Base-by-base conservation (phyloP, 2,113 vertebrate genomes). In the Choloepus hoffmanni region DNA sequence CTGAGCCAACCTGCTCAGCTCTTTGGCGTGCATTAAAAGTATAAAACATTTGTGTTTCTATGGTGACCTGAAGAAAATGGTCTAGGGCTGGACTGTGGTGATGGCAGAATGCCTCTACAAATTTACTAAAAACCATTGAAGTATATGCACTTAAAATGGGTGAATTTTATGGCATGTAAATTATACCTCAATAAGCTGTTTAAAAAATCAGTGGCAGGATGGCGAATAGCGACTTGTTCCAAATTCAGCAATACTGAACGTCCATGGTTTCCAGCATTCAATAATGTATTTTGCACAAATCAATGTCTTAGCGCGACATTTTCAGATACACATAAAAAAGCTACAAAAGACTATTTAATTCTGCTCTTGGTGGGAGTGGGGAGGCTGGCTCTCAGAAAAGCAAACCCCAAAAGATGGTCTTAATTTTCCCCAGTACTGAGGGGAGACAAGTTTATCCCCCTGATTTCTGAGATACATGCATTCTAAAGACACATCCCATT, bases 201-300 rank as follows among this genome's bases (percentile, higher is more conserved):
- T 10, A 53, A 53, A 53, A 53, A 53, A 53, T 12, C 50, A 53
- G 10, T 53, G 58, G 50, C 16, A 4, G 3, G 5, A 11, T 8
- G 19, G n/a, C 23, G 50, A 43, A 58, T 0, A 1, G 8, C 11
- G 7, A n/a, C 11, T 43, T 13, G 24, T 8, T 58, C n/a, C 50
- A 0, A 3, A 2, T 11, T 2, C 7, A 1, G 23, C n/a, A 2
- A 5, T 28, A 60, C 78, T 15, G 30, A 36, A 7, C 0, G 0
- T 3, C 14, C 3, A 15, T 5, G 3, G 79, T 30, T 12, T 30
- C 40, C 18, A 21, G 81, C 40, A 13, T n/a, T 16, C 70, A 1
- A 28, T 0, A 2, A 15, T 1, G 6, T 0, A 1, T 16, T 11
- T 21, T 21, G 53, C 7, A 30, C 1, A n/a, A 12, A 33, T 19